Percentiles rank a stretch among this genome's conserved stretches.
phyloP scores from a whole-genome alignment of 2,113 vertebrate species.

The Dasyurus viverrinus region DNA sequence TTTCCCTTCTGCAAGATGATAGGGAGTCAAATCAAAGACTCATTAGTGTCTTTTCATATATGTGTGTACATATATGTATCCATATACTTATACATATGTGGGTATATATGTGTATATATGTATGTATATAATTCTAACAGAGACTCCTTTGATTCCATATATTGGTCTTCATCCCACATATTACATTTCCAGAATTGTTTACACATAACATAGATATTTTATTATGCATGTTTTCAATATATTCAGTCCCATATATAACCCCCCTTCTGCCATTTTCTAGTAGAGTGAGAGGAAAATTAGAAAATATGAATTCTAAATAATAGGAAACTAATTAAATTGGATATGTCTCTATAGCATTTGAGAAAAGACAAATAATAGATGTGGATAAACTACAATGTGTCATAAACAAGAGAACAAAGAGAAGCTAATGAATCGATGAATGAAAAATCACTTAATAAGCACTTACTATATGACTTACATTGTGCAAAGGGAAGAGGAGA shows the following conservation, averaged over 20 bases:
- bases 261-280: neutral
- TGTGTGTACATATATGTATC: too few relatives aligned
- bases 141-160: constrained; percentile 54
- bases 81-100: too few relatives aligned
- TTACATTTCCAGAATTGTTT: constrained; percentile 47
- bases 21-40: neutral
- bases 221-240: constrained; percentile 14
- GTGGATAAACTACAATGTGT: neutral
- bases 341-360: neutral
- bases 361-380: neutral
- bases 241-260: neutral
- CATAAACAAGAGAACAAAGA: neutral
- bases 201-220: constrained; percentile 31
- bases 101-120: too few relatives aligned
- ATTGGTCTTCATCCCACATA: constrained; percentile 15
- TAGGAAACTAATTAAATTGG: constrained; percentile 15
- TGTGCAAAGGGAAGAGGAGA: too few relatives aligned
- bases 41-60: neutral
- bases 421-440: neutral
- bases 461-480: too few relatives aligned
- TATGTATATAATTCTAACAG: neutral
- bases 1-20: neutral
- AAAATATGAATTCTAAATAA: neutral
- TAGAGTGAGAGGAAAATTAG: neutral
- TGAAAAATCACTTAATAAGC: neutral